A percentile compares a stretch with the other conserved stretches of the same genome.
phyloP scores from a whole-genome alignment of 2,113 vertebrate genomes.

The Regulus satrapa region DNA sequence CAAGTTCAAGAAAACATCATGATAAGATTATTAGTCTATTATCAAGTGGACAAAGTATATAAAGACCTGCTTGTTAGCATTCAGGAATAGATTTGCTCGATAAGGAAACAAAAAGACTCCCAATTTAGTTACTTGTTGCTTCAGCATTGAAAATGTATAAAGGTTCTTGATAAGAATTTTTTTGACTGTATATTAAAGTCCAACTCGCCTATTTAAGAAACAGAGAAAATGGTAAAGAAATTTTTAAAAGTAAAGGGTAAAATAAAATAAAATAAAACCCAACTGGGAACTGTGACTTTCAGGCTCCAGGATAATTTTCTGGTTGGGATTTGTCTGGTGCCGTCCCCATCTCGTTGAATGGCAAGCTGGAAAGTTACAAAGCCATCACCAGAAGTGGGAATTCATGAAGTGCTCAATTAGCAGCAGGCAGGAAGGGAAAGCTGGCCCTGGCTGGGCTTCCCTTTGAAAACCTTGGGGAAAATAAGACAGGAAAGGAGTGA shows the following conservation, averaged over 20 bases:
- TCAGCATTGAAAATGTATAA: constrained; percentile 15
- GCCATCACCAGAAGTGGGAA: neutral
- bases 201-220: neutral
- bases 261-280: neutral
- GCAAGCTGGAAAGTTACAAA: neutral
- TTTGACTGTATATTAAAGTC: neutral
- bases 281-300: neutral
- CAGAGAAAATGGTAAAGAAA: neutral
- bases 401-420: neutral
- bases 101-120: constrained; percentile 56
- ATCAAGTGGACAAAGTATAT: constrained; percentile 42
- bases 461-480: constrained; percentile 50
- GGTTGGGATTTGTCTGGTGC: neutral
- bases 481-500: neutral
- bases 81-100: constrained; percentile 35
- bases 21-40: constrained; percentile 60
- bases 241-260: neutral
- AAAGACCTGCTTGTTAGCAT: constrained; percentile 46
- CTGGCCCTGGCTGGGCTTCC: neutral
- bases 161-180: constrained; percentile 1
- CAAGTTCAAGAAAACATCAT: constrained; percentile 58
- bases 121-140: constrained; percentile 66
- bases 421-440: constrained; percentile 22
- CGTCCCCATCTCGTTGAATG: rapidly evolving
- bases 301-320: neutral